Evolutionary conservation across 1,140 invertebrate genomes (phyloP).

Genomic region (Lordiphosa mommai): DNA sequence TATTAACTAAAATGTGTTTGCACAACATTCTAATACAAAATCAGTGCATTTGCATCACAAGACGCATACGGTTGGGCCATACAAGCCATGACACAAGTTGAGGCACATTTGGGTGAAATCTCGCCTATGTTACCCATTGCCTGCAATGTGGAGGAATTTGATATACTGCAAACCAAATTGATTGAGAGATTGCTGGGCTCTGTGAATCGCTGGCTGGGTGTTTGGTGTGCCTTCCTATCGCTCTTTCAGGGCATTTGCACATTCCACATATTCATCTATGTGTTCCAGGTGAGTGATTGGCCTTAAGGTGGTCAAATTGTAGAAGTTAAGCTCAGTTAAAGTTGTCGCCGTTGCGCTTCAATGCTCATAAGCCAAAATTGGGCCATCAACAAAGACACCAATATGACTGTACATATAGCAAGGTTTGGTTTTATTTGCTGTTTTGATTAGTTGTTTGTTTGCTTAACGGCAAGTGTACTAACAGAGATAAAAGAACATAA

Average conservation of each 20-base stretch:
- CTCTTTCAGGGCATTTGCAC: constrained; percentile 81
- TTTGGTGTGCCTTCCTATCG: constrained; percentile 85
- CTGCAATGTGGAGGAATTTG: constrained; percentile 35
- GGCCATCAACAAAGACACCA: too few relatives aligned
- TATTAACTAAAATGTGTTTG: constrained; percentile 16
- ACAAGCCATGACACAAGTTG: constrained; percentile 4
- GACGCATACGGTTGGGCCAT: constrained; percentile 45
- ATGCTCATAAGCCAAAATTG: constrained; percentile 11
- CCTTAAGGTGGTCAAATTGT: constrained; percentile 11
- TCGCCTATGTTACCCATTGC: constrained; percentile 44
- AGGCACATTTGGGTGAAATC: constrained; percentile 30
- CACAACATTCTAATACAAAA: constrained; percentile 41
- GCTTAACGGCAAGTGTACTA: too few relatives aligned
- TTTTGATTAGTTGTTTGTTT: too few relatives aligned
- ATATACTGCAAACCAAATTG: constrained; percentile 42
- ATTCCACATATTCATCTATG: constrained; percentile 76
- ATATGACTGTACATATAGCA: too few relatives aligned
- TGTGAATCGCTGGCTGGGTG: constrained; percentile 85
- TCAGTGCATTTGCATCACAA: constrained; percentile 60
- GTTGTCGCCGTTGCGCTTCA: constrained; percentile 31
- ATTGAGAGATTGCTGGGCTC: constrained; percentile 82
- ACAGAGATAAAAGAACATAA: too few relatives aligned
- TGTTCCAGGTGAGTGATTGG: constrained; percentile 76
- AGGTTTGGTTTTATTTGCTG: too few relatives aligned
- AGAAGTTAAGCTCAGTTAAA: background rate